Percentiles rank a stretch among this genome's conserved stretches.
phyloP scores from a whole-genome alignment of 2,113 vertebrate species.

The Osmerus mordax region DNA sequence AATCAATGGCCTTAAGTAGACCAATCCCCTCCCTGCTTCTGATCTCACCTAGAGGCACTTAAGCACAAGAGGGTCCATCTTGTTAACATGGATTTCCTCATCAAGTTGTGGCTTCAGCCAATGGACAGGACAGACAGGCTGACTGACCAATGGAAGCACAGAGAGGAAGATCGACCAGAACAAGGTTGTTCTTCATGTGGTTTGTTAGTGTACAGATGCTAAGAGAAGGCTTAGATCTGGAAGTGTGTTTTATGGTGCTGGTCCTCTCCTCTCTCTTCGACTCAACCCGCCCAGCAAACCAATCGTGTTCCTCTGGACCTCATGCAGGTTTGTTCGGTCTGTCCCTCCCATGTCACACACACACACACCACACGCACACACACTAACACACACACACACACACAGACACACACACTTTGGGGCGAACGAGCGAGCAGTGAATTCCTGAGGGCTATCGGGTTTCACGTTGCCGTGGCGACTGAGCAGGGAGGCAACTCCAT shows the following conservation, averaged over 20 bases:
- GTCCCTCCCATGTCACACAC: not conserved
- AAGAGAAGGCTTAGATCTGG: no score
- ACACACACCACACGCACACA: conserved; percentile 15
- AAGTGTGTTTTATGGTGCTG: not conserved
- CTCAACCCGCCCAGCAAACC: conserved; percentile 5
- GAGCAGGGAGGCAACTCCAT: conserved; percentile 98
- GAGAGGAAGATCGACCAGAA: no score
- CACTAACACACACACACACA: conserved; percentile 34
- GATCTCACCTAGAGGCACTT: conserved; percentile 54
- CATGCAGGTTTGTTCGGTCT: not conserved
- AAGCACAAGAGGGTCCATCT: conserved; percentile 61
- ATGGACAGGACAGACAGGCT: conserved; percentile 11
- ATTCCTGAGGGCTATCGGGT: conserved; percentile 96
- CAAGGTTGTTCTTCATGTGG: no score
- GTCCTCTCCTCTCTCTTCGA: conserved; percentile 3
- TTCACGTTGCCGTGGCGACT: conserved; percentile 97
- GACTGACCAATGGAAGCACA: not conserved
- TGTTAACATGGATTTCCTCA: conserved; percentile 70
- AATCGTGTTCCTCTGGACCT: conserved; percentile 4
- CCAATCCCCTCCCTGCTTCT: conserved; percentile 44
- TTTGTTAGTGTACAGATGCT: no score
- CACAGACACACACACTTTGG: conserved; percentile 59
- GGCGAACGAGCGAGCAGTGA: conserved; percentile 77
- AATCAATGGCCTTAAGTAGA: conserved; percentile 67
- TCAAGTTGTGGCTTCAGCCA: conserved; percentile 39